Base-by-base conservation (phyloP, 2,888 invertebrate species). In the Drosophila koepferae region DNA sequence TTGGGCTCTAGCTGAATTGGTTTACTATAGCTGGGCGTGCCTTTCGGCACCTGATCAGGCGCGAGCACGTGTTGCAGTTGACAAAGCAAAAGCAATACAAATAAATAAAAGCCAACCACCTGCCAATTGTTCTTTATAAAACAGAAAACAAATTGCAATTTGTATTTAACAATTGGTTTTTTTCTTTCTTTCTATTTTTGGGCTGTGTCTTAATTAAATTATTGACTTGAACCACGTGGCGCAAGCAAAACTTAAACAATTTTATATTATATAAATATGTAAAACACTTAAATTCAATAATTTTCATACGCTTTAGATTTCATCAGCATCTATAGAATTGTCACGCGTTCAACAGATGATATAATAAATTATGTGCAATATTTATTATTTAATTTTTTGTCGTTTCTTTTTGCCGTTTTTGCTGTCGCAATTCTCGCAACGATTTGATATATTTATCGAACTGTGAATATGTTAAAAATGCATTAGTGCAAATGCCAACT, bases 1-100 rank as follows among this genome's bases (percentile, higher is more conserved):
- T 49, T 63, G 55, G 65, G 54, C 55, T 6, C 41, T 36, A 55
- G 49, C 68, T 72, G 48, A 56, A 72, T 73, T 74, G 77, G 70
- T 54, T 34, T 61, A 31, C 34, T 18, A 18, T 20, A 40, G 6
- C 31, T 58, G 67, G 77, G 74, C 66, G 77, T 73, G 65, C 8
- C 59, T 56, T 56, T 56, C 40, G 5, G 41, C 63, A 75, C 48
- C 72, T 63, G 64, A 48, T 41, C 41, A 31, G 31, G 20, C 36
- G 10, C 34, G 40, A 40, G 48, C 77, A 77, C 66, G 77, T 77
- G 77, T 60, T 54, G 31, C 51, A 36, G n/a, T 20, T 38, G 44
- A 51, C 20, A 36, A 36, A 58, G 49, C 53, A 20, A 38, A 41
- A 31, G 28, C 41, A 31, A 31, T 20, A n/a, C 12, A 31, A 20